Base-by-base conservation (phyloP, 2,113 vertebrate genomes). In the Sinocyclocheilus grahami region DNA sequence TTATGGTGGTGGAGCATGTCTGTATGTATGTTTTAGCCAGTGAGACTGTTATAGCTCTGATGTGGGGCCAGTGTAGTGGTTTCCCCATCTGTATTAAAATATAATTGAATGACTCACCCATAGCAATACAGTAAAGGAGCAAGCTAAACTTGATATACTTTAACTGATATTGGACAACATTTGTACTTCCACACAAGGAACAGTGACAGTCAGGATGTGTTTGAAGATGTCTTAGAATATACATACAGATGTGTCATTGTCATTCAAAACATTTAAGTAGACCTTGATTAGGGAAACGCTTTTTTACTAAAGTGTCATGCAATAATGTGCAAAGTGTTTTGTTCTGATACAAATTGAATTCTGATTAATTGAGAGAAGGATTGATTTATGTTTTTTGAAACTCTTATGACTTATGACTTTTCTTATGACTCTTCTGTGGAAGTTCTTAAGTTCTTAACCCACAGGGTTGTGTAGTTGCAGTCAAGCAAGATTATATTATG, bases 81-180 rank as follows among this genome's bases (percentile, higher is more conserved):
- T 82, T 86, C 9, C 20, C n/a, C n/a, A n/a, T 77, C 53, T 63
- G 11, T 63, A 62, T 74, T 80, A 81, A 75, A 79, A 58, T 86
- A 72, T 72, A 55, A 72, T 18, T n/a, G 42, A 53, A 46, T 79
- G 76, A 80, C 46, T 72, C 65, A 71, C 4, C 14, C 65, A 81
- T 42, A 8, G 14, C 33, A n/a, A 55, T 4, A 81, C 4, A 62
- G 65, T 58, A 86, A 72, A 84, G 51, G n/a, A 83, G 18, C 46
- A 83, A 22, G 37, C 77, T 71, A 30, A 62, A 42, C 11, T 13
- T 55, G 48, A 27, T 51, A 84, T 37, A 37, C 39, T 42, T 51
- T 30, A 86, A 81, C 69, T 63, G 39, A n/a, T 51, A 42, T 27
- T 82, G 42, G 53, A 60, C 14, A 80, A 4, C 7, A 16, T 18